Percentiles rank a stretch among this genome's conserved stretches.
phyloP scores from a whole-genome alignment of 2,888 invertebrate genomes.

The Ophion obscuratus region DNA sequence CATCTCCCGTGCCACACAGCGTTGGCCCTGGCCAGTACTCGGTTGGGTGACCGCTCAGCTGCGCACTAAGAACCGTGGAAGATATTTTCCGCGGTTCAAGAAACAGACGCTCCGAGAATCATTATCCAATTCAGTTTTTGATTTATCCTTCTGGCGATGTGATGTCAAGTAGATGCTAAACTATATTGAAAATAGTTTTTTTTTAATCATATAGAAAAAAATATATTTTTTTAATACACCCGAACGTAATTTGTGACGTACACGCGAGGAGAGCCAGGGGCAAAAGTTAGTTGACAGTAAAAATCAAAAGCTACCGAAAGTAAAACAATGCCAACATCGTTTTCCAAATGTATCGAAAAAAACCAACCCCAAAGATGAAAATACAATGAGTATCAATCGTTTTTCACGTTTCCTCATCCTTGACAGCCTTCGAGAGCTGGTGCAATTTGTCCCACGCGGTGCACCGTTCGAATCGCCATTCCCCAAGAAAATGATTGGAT shows the following conservation, averaged over 20 bases:
- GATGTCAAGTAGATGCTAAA: neutral
- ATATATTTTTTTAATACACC: neutral
- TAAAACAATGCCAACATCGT: too few species aligned
- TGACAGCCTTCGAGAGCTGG: neutral
- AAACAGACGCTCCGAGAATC: neutral
- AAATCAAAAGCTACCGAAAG: too few species aligned
- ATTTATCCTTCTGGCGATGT: neutral
- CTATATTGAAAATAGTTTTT: neutral
- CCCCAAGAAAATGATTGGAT: neutral
- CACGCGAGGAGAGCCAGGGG: too few species aligned
- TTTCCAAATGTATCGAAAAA: neutral
- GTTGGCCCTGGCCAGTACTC: neutral
- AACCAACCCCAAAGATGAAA: neutral
- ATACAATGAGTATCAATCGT: neutral
- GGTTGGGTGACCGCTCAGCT: neutral
- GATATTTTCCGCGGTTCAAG: neutral
- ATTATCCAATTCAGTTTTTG: neutral
- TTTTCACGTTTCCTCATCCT: neutral
- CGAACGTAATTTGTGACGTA: neutral
- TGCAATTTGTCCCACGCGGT: neutral
- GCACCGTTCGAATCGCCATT: neutral
- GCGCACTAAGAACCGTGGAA: neutral
- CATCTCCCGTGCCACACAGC: neutral
- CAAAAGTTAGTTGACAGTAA: too few species aligned
- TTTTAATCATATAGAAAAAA: neutral